Conservation (phyloP, 1,140 invertebrate genomes). For the Ditylenchus dipsaci region DNA sequence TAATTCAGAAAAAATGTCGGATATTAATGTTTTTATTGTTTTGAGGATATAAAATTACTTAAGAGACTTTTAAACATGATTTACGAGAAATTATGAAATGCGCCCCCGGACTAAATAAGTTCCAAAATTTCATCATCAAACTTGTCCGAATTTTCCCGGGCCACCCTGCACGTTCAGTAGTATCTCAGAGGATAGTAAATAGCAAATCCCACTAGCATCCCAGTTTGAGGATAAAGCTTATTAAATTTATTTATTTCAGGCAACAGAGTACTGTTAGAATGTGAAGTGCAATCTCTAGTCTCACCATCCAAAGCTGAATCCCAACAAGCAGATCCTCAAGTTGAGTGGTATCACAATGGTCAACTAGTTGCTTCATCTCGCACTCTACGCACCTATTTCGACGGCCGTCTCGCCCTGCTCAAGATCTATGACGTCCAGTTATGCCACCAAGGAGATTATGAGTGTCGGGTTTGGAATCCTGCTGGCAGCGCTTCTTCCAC, state of each 20-base stretch:
- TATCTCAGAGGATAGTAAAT: too few relatives aligned
- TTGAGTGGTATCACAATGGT: conserved; percentile 42
- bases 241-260: conserved; percentile 8
- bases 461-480: conserved; percentile 31
- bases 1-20: too few relatives aligned
- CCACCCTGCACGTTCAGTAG: too few relatives aligned
- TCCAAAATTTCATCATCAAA: too few relatives aligned
- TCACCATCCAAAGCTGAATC: conserved; percentile 30
- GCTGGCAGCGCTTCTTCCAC: conserved; percentile 35
- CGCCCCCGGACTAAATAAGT: too few relatives aligned
- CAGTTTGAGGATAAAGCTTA: too few relatives aligned
- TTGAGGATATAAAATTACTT: too few relatives aligned
- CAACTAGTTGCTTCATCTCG: conserved; percentile 38
- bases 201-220: too few relatives aligned
- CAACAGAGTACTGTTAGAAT: conserved; percentile 47
- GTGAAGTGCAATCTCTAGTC: conserved; percentile 42
- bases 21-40: too few relatives aligned
- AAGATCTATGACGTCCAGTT: conserved; percentile 49
- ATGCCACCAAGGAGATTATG: conserved; percentile 40
- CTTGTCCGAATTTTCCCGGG: too few relatives aligned
- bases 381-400: conserved; percentile 51
- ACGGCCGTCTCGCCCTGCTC: conserved; percentile 48
- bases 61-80: too few relatives aligned
- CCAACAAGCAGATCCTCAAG: neutral
- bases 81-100: too few relatives aligned